Evolutionary conservation across 2,888 invertebrate genomes (phyloP).

Genomic region (Prosapia bicincta): DNA sequence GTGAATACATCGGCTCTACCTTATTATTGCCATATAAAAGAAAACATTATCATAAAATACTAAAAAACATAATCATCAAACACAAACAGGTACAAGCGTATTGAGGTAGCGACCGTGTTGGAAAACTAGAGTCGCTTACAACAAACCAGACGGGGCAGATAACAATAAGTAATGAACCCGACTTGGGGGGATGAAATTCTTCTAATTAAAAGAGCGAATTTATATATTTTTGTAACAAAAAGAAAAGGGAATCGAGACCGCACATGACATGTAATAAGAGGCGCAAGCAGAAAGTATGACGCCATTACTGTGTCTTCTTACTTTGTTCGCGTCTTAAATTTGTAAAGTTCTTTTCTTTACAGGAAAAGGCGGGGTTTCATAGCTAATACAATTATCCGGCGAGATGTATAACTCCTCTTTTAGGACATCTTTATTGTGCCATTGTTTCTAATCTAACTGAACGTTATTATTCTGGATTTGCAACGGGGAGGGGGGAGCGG

Average conservation of each 20-base stretch:
- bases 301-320: neutral
- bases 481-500: neutral
- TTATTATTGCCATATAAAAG: too few species aligned
- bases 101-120: too few species aligned
- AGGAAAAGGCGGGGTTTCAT: neutral
- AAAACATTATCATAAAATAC: too few species aligned
- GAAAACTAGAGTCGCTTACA: too few species aligned
- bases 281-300: neutral
- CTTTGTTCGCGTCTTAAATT: neutral
- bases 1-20: too few species aligned
- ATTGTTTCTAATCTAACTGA: neutral
- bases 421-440: neutral
- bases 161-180: neutral
- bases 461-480: conserved; percentile 2
- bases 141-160: neutral
- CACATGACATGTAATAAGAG: conserved; percentile 2
- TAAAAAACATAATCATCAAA: too few species aligned
- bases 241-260: neutral
- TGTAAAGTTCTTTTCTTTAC: conserved; percentile 2
- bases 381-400: neutral
- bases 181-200: neutral
- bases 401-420: neutral
- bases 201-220: neutral
- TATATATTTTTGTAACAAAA: neutral
- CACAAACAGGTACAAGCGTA: too few species aligned